phyloP scores from a whole-genome alignment of 2,888 invertebrate species.

The Trichopoda pennipes region DNA sequence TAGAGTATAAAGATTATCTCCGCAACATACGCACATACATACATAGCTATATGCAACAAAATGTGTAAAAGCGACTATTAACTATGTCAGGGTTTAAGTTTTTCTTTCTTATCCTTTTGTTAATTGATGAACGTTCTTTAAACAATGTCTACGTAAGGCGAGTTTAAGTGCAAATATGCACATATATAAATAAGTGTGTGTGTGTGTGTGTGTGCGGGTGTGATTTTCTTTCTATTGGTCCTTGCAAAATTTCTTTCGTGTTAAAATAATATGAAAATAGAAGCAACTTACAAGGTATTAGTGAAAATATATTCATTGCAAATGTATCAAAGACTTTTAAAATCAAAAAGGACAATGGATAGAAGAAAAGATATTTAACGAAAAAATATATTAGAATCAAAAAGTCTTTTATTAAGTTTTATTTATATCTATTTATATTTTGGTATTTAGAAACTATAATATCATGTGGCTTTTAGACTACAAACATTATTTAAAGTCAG shows the following conservation, averaged over 20 bases:
- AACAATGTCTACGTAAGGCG: slow-evolving; percentile 11
- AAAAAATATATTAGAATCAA: background rate
- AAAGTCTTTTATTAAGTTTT: too few relatives aligned
- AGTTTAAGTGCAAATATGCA: background rate
- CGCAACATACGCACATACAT: background rate
- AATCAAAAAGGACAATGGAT: background rate
- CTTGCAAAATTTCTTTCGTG: slow-evolving; percentile 17
- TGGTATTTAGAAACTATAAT: too few relatives aligned
- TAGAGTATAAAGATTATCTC: background rate
- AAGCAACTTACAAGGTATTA: background rate
- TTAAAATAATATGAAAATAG: slow-evolving; percentile 1
- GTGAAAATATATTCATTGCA: background rate
- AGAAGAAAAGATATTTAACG: slow-evolving; percentile 2
- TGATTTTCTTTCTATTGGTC: background rate
- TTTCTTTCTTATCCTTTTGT: background rate
- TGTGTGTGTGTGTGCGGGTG: background rate
- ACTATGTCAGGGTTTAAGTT: slow-evolving; percentile 36
- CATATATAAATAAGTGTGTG: too few relatives aligned
- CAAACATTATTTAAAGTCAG: too few relatives aligned
- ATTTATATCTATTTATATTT: too few relatives aligned
- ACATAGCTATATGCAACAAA: background rate
- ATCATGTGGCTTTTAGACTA: too few relatives aligned
- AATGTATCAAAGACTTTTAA: background rate
- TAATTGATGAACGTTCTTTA: slow-evolving; percentile 17
- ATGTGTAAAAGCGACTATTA: background rate